A percentile compares a stretch with the other conserved stretches of the same genome.
Evolutionary conservation across 92 coral and sea anemone genomes (phyloP).

Genomic region (Plumapathes pennacea): DNA sequence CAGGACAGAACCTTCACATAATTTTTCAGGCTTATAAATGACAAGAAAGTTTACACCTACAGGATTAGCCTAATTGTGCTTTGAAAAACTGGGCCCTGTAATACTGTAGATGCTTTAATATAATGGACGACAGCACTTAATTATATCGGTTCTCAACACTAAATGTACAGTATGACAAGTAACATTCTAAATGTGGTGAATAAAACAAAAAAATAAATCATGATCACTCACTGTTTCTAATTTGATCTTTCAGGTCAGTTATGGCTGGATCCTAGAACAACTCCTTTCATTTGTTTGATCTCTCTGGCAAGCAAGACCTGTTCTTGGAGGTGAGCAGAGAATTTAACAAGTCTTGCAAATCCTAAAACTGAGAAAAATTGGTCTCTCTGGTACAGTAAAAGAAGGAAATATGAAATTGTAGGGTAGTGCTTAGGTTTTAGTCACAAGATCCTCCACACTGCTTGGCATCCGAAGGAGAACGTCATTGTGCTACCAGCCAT

Average conservation of each 20-base stretch:
- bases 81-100: too few species aligned
- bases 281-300: constrained; percentile 97
- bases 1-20: too few species aligned
- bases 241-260: constrained; percentile 69
- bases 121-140: too few species aligned
- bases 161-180: too few species aligned
- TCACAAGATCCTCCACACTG: constrained; percentile 96
- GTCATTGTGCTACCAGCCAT: constrained; percentile 98
- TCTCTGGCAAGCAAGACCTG: constrained; percentile 78
- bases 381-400: constrained; percentile 87
- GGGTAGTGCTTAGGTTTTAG: constrained; percentile 97
- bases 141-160: too few species aligned
- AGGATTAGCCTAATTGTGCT: too few species aligned
- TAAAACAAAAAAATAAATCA: not conserved
- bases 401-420: constrained; percentile 97
- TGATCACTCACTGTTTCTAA: not conserved
- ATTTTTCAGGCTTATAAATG: too few species aligned
- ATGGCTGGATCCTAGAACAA: constrained; percentile 99
- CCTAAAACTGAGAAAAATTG: constrained; percentile 85
- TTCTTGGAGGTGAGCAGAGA: constrained; percentile 93
- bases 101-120: too few species aligned
- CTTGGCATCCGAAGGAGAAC: constrained; percentile 97
- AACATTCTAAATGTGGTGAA: too few species aligned
- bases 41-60: too few species aligned
- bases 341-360: constrained; percentile 89